Evolutionary conservation across 2,888 invertebrate species (phyloP), one percentile per base, ranked within the genome.

Genomic region (Pocota personata): DNA sequence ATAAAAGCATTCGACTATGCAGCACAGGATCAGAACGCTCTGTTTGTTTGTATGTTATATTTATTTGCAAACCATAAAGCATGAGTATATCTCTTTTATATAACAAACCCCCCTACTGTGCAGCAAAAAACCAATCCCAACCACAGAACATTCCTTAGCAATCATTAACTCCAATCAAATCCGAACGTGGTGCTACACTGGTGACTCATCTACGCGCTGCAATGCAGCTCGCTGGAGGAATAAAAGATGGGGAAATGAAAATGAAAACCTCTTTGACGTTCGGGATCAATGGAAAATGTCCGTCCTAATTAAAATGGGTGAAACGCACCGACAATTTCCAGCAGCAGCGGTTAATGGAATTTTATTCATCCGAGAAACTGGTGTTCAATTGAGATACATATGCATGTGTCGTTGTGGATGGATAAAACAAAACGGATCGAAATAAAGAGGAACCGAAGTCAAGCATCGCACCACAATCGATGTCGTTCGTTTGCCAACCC

Each of bases 291-390:
- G 73, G 73, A 84, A 75, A 69, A 79, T 84, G 73, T 75, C 84
- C 75, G 75, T 84, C 75, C 75, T 84, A 84, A 84, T 84, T 84
- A 79, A 84, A 69, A 84, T 75, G 79, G 79, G 69, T 79, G 62
- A 84, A 84, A 84, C 75, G 79, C 73, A 64, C 75, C 84, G 78
- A 84, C 83, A 84, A 69, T 78, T 52, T 78, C 46, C 69, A 79
- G 69, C 62, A 73, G 55, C 24, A 78, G 48, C 64, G 48, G 62
- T 50, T 79, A 79, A 79, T 84, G 64, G 73, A 84, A 64, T 84
- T 75, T 84, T 79, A 75, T 79, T 69, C 69, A 75, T 69, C 46
- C 62, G 58, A 66, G 62, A 69, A 69, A 60, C 48, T 75, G 64
- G 27, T 57, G 60, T 84, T 79, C 57, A 84, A 69, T 84, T 84